A percentile compares a stretch with the other conserved stretches of the same genome.
Evolutionary conservation across 2,113 vertebrate genomes (phyloP).

Genomic region (Pygoscelis adeliae): DNA sequence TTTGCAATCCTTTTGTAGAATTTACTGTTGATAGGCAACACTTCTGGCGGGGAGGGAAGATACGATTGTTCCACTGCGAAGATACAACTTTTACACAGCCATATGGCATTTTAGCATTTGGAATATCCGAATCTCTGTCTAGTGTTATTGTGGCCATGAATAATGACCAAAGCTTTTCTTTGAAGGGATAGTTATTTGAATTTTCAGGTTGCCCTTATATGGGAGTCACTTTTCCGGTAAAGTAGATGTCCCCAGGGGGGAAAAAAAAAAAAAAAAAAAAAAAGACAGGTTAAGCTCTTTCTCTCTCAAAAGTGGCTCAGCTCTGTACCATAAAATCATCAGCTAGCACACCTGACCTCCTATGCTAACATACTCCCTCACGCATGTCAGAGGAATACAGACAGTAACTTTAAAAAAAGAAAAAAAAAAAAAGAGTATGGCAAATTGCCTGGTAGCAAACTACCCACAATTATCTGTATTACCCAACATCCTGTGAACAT

Average conservation of each 20-base stretch:
- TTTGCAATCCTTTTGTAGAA: slow-evolving; percentile 38
- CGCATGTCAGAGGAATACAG: neutral
- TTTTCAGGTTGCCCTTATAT: neutral
- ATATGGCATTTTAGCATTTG: neutral
- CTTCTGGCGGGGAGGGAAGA: neutral
- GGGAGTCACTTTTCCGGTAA: neutral
- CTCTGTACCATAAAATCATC: neutral
- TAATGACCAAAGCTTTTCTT: neutral
- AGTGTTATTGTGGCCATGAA: neutral
- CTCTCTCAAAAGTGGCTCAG: neutral
- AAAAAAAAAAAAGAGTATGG: neutral
- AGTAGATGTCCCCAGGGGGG: neutral
- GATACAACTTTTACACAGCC: neutral
- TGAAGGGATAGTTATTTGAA: neutral
- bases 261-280: neutral
- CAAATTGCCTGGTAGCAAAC: neutral
- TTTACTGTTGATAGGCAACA: slow-evolving; percentile 46
- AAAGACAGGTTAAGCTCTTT: neutral
- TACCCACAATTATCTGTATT: neutral
- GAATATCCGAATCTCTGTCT: neutral
- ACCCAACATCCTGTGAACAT: slow-evolving; percentile 20
- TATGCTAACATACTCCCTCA: neutral
- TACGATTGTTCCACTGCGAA: neutral
- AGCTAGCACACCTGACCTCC: neutral
- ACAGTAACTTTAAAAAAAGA: neutral